A percentile compares a stretch with the other conserved stretches of the same genome.
Conservation (phyloP, 2,888 invertebrate species). For the Drosophila histrio region DNA sequence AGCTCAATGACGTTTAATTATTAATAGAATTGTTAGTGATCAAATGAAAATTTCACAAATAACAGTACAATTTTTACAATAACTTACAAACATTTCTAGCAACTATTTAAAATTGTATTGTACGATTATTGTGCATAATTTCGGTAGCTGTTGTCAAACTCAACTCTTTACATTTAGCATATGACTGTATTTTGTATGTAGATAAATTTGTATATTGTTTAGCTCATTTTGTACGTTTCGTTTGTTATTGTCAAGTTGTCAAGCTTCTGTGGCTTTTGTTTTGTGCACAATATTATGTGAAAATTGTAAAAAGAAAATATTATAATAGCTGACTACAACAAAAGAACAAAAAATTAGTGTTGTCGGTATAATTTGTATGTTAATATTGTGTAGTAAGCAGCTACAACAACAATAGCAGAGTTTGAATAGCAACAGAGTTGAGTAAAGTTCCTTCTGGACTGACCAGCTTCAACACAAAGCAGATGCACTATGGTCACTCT, state of each 20-base stretch:
- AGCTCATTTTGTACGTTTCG: constrained; percentile 20
- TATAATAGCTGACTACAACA: constrained; percentile 44
- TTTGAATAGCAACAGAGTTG: constrained; percentile 33
- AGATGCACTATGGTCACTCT: constrained; percentile 60
- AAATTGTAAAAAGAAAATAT: constrained; percentile 41
- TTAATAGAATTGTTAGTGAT: background rate
- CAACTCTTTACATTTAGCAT: constrained; percentile 18
- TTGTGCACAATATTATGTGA: constrained; percentile 56
- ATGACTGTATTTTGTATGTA: constrained; percentile 4
- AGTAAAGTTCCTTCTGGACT: constrained; percentile 42
- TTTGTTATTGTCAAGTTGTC: constrained; percentile 30
- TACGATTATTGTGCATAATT: constrained; percentile 7
- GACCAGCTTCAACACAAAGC: constrained; percentile 68
- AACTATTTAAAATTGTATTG: background rate
- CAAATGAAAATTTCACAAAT: background rate
- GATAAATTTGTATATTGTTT: constrained; percentile 38
- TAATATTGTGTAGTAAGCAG: constrained; percentile 39
- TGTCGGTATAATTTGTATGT: constrained; percentile 57
- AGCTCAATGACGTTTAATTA: constrained; percentile 4
- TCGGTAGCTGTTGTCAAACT: constrained; percentile 42
- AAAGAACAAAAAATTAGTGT: constrained; percentile 56
- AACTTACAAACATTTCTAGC: background rate
- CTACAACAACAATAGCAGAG: constrained; percentile 17
- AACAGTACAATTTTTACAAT: background rate
- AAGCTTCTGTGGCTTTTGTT: constrained; percentile 39